phyloP scores from a whole-genome alignment of 2,797 vertebrate species.

The Mormyrus hasselquistii region DNA sequence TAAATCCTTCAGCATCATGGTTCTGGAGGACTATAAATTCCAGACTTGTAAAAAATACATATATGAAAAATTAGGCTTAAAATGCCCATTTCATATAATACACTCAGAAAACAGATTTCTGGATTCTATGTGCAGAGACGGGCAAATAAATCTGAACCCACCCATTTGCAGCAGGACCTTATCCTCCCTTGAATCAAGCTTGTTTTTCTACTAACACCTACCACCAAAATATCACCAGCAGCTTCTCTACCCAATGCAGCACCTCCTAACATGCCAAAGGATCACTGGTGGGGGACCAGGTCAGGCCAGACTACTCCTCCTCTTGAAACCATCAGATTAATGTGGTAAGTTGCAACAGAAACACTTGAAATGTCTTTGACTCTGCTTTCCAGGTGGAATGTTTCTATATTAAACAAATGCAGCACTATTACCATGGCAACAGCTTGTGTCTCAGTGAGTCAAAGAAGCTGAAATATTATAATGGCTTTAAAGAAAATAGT shows the following conservation, averaged over 20 bases:
- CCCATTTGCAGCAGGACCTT: background rate
- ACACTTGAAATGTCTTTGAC: slow-evolving; percentile 26
- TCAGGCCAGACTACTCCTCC: background rate
- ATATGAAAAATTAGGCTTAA: background rate
- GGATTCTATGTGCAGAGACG: background rate
- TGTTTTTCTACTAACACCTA: background rate
- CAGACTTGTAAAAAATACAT: background rate
- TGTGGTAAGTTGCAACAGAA: slow-evolving; percentile 29
- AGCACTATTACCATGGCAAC: slow-evolving; percentile 56
- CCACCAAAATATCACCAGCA: slow-evolving; percentile 3
- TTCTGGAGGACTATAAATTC: background rate
- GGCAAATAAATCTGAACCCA: background rate
- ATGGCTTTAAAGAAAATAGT: slow-evolving; percentile 16
- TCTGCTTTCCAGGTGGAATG: slow-evolving; percentile 30
- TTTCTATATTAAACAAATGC: slow-evolving; percentile 43
- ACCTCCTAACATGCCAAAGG: background rate
- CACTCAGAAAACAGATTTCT: background rate
- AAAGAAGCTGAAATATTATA: slow-evolving; percentile 40
- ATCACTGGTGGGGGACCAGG: background rate
- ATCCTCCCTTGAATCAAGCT: background rate
- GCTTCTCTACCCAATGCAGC: background rate
- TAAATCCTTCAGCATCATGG: background rate
- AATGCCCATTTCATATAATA: background rate
- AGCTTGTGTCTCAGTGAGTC: slow-evolving; percentile 38
- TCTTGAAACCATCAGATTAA: slow-evolving; percentile 7